A percentile compares a stretch with the other conserved stretches of the same genome.
Conservation (phyloP, 2,113 vertebrate species). For the Seriola rivoliana region DNA sequence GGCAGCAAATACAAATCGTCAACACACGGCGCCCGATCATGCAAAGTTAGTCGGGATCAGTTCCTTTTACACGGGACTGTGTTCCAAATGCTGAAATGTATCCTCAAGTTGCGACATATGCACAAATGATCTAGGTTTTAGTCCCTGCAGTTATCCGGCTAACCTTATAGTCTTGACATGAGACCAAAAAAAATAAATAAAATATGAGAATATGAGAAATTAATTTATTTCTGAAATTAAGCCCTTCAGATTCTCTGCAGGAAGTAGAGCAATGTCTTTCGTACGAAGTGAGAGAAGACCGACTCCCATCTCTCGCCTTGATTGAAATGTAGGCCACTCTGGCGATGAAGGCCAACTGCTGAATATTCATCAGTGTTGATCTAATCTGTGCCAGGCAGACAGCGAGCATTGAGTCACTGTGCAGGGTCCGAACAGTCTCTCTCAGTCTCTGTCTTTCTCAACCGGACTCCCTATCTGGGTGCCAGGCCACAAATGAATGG, state of each 20-base stretch:
- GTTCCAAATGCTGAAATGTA: background rate
- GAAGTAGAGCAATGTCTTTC: slow-evolving; percentile 9
- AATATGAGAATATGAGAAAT: background rate
- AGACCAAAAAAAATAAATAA: background rate
- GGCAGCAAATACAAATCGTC: background rate
- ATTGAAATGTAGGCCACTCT: slow-evolving; percentile 56
- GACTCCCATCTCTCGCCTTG: slow-evolving; percentile 20
- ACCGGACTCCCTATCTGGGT: slow-evolving; percentile 73
- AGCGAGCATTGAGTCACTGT: slow-evolving; percentile 81
- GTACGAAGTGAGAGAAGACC: slow-evolving; percentile 22
- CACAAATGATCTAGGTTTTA: background rate
- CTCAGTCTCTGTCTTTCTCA: slow-evolving; percentile 78
- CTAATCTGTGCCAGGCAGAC: slow-evolving; percentile 83
- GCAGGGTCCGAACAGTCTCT: slow-evolving; percentile 75
- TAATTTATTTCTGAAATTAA: background rate
- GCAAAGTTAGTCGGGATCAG: background rate
- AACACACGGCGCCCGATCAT: background rate
- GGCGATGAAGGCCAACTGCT: slow-evolving; percentile 53
- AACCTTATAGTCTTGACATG: background rate
- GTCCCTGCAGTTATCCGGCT: background rate
- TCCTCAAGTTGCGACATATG: background rate
- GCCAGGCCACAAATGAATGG: slow-evolving; percentile 81
- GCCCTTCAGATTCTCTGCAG: background rate
- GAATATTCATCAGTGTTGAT: slow-evolving; percentile 83
- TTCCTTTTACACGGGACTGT: background rate